phyloP scores from a whole-genome alignment of 2,797 vertebrate species.

The Periophthalmus magnuspinnatus region DNA sequence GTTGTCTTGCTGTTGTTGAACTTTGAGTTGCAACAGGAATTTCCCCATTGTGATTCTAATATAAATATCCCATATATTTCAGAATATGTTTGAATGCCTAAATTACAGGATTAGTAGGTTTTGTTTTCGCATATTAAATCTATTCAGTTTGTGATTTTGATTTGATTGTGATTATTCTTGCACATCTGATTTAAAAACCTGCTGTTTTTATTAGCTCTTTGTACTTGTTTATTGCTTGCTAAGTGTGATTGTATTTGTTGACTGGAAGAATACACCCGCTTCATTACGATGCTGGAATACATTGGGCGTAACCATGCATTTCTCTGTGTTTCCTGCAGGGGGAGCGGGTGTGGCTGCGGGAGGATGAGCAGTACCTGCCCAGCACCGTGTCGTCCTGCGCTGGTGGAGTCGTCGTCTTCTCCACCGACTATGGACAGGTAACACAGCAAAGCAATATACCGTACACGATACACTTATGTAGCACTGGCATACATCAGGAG shows the following conservation, averaged over 20 bases:
- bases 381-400: conserved; percentile 91
- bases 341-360: conserved; percentile 91
- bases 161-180: not conserved
- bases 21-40: no score
- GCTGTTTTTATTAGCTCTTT: not conserved
- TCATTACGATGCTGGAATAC: not conserved
- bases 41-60: not conserved
- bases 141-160: not conserved
- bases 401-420: conserved; percentile 87
- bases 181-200: no score
- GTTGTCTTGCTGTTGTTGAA: no score
- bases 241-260: not conserved
- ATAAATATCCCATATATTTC: not conserved
- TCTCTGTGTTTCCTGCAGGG: conserved; percentile 75
- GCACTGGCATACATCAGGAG: no score
- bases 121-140: not conserved
- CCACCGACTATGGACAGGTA: conserved; percentile 94
- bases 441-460: conserved; percentile 14
- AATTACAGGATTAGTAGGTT: not conserved
- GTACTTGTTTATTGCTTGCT: not conserved
- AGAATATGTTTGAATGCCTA: not conserved
- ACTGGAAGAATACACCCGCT: not conserved
- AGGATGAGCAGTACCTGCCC: conserved; percentile 90
- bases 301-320: not conserved
- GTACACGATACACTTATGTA: not conserved